Base-by-base conservation (phyloP, 2,797 vertebrate genomes). In the Falco columbarius region DNA sequence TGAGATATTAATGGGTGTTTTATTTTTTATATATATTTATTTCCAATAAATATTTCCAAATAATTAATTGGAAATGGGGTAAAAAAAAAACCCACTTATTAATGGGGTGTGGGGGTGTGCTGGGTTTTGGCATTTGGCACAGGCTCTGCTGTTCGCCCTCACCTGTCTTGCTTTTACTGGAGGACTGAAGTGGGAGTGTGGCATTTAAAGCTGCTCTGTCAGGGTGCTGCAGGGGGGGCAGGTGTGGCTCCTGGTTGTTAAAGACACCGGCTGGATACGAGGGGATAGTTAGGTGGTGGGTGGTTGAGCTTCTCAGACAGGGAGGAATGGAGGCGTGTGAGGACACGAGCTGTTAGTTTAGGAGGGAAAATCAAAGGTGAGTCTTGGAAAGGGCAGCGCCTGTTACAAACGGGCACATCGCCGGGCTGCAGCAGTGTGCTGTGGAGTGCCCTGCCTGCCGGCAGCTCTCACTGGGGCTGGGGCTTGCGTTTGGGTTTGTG, bases 361-460 rank as follows among this genome's bases (percentile, higher is more conserved):
- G 46, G 58, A 74, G 36, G 76, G 46, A 55, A 56, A 63, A 68
- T 42, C 26, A 62, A 44, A 70, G 40, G 24, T 0, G 9, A n/a
- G 20, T 10, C 34, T 11, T 52, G 15, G 74, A 73, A n/a, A 23
- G 44, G n/a, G 10, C 34, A 55, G 27, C 6, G 27, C 55, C 65
- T 32, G 20, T 42, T 68, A 3, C 15, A 7, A 40, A 27, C 6
- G 4, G 15, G 9, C 0, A 0, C 44, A 30, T 14, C 70, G 32
- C 32, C 5, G 5, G 36, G 42, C 59, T 65, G 63, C 67, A 54
- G 72, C 59, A 38, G 19, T 24, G 12, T 15, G 52, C 49, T 81
- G 36, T 17, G 71, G 42, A 87, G 59, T 36, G 71, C n/a, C 32
- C 38, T 47, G n/a, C 17, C 15, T 14, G 40, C 36, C 32, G 1